Conservation (phyloP, 2,113 vertebrate genomes). For the Aviceda subcristata region DNA sequence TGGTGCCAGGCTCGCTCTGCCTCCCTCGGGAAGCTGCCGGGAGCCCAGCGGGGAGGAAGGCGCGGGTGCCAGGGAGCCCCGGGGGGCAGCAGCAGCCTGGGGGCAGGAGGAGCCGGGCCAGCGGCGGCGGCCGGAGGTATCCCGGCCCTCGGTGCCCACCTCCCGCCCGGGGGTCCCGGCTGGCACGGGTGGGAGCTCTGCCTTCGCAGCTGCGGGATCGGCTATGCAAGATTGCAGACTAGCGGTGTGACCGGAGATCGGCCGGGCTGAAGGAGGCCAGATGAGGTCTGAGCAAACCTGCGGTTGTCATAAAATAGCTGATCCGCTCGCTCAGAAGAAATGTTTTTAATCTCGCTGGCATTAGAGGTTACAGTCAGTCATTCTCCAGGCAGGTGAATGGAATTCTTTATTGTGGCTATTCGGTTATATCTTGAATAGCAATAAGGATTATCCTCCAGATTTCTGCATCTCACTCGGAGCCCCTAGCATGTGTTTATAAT, state of each 20-base stretch:
- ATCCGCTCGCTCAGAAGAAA: background rate
- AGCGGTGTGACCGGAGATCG: background rate
- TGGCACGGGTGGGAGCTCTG: background rate
- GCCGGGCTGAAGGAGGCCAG: background rate
- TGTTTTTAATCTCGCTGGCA: background rate
- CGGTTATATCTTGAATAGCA: background rate
- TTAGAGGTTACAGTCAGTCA: background rate
- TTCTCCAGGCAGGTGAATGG: constrained; percentile 16
- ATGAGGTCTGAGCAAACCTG: background rate
- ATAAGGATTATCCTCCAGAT: constrained; percentile 30
- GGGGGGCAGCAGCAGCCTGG: background rate
- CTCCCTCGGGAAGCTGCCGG: background rate
- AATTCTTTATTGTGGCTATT: constrained; percentile 9
- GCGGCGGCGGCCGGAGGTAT: background rate
- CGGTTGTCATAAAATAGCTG: rapidly evolving
- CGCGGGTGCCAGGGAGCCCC: background rate
- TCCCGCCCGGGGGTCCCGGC: background rate
- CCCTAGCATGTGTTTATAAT: constrained; percentile 32
- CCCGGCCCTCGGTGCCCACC: background rate
- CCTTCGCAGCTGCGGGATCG: rapidly evolving
- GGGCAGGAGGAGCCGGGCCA: background rate
- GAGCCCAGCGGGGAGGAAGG: background rate
- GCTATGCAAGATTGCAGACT: background rate
- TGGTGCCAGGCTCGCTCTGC: background rate
- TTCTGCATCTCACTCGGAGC: background rate